Percentiles rank a stretch among this genome's conserved stretches.
phyloP scores from a whole-genome alignment of 2,113 vertebrate species.

The Callithrix jacchus region DNA sequence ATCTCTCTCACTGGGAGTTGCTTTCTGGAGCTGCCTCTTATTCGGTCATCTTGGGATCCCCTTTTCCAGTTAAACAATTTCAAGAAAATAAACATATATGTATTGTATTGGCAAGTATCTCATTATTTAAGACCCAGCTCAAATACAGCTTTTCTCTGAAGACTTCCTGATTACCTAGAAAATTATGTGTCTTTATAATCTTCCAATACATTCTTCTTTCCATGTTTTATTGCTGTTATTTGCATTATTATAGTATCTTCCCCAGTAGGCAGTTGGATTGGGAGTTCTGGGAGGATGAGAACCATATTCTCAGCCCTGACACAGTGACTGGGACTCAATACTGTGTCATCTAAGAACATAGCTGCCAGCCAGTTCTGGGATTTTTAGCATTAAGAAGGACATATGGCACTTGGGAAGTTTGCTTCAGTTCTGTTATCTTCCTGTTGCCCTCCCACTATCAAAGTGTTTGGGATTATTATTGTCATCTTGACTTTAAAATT shows the following conservation, averaged over 20 bases:
- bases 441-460: neutral
- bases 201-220: neutral
- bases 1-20: too few relatives aligned
- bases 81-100: neutral
- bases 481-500: slow-evolving; percentile 6
- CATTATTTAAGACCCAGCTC: neutral
- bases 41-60: too few relatives aligned
- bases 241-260: neutral
- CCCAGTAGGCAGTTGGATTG: neutral
- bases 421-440: neutral
- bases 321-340: neutral
- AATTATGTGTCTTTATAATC: neutral
- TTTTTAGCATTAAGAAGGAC: neutral
- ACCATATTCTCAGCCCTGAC: neutral
- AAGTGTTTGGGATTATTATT: neutral
- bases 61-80: neutral
- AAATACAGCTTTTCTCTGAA: slow-evolving; percentile 9
- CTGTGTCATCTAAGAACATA: neutral
- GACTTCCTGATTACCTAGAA: neutral
- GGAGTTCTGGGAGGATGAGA: neutral
- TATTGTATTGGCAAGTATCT: neutral
- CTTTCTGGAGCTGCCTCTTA: too few relatives aligned
- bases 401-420: neutral
- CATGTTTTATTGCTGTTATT: neutral
- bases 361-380: neutral